Percentiles rank a stretch among this genome's conserved stretches.
Evolutionary conservation across 1,140 invertebrate genomes (phyloP).

Genomic region (Mycetomoellerius zeteki): DNA sequence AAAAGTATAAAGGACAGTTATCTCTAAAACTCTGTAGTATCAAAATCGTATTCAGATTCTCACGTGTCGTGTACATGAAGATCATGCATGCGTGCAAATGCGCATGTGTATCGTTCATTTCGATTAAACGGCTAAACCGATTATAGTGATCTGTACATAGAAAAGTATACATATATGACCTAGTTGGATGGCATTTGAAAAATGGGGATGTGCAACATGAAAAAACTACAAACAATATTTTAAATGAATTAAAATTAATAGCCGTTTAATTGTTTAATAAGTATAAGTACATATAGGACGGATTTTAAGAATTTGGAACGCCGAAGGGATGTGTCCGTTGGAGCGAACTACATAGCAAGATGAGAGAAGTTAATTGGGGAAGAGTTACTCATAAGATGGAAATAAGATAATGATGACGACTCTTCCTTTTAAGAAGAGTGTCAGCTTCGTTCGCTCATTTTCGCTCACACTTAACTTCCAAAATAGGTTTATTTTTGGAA

Average conservation of each 20-base stretch:
- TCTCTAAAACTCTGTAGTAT: slow-evolving; percentile 6
- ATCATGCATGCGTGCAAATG: slow-evolving; percentile 6
- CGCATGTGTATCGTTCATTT: not conserved
- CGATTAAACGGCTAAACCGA: slow-evolving; percentile 29
- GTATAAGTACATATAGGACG: not conserved
- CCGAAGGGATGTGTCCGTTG: not conserved
- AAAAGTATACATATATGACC: not conserved
- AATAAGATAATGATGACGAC: slow-evolving; percentile 4
- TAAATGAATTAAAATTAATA: not conserved
- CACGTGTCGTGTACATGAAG: slow-evolving; percentile 1
- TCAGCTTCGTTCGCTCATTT: not conserved
- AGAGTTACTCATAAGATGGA: slow-evolving; percentile 24
- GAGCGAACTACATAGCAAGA: not conserved
- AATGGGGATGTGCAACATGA: not conserved
- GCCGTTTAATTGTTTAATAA: slow-evolving; percentile 11
- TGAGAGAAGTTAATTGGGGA: slow-evolving; percentile 38
- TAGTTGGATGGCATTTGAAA: not conserved
- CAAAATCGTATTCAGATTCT: not conserved
- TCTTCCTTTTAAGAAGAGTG: not conserved
- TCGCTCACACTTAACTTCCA: not conserved
- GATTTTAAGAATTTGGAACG: not conserved
- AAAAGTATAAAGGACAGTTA: not conserved
- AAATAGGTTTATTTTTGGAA: not conserved
- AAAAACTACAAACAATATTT: not conserved
- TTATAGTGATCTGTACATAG: slow-evolving; percentile 4